A percentile compares a stretch with the other conserved stretches of the same genome.
Evolutionary conservation across 2,888 invertebrate species (phyloP).

Genomic region (Teleogryllus oceanicus): DNA sequence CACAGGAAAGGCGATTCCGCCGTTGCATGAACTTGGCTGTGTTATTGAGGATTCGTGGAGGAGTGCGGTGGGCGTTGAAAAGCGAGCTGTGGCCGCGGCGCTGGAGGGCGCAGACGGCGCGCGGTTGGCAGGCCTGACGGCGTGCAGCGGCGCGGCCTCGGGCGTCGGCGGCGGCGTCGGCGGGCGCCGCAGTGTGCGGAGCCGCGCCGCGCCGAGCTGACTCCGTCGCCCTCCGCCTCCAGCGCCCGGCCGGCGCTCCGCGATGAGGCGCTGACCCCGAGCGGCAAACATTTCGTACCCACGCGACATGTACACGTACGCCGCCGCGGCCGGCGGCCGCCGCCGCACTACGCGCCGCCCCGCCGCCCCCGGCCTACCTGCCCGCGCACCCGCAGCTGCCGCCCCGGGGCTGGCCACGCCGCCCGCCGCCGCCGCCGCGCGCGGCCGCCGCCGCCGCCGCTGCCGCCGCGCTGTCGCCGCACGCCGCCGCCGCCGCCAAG

Average conservation of each 20-base stretch:
- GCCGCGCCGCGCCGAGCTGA: neutral
- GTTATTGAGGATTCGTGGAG: too few relatives aligned
- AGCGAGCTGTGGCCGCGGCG: neutral
- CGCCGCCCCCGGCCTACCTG: neutral
- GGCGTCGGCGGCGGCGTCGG: slow-evolving; percentile 4
- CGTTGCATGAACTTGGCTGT: too few relatives aligned
- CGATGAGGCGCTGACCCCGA: neutral
- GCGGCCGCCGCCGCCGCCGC: neutral
- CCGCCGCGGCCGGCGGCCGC: neutral
- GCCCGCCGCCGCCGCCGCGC: slow-evolving; percentile 2
- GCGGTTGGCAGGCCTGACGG: too few relatives aligned
- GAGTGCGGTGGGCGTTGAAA: too few relatives aligned
- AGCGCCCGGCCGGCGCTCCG: neutral
- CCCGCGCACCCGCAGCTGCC: slow-evolving; percentile 12
- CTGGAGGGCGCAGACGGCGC: slow-evolving; percentile 2
- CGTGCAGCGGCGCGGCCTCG: slow-evolving; percentile 19
- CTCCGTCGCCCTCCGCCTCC: neutral
- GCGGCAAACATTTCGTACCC: neutral
- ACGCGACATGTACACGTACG: slow-evolving; percentile 19
- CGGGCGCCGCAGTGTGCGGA: neutral
- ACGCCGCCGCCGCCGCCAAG: slow-evolving; percentile 6
- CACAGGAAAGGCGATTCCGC: too few relatives aligned
- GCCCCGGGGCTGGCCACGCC: neutral
- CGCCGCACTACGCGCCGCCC: neutral
- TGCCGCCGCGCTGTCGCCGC: neutral